Evolutionary conservation across 2,888 invertebrate genomes (phyloP), one percentile per base, ranked within the genome.

Genomic region (Brenthis hecate): DNA sequence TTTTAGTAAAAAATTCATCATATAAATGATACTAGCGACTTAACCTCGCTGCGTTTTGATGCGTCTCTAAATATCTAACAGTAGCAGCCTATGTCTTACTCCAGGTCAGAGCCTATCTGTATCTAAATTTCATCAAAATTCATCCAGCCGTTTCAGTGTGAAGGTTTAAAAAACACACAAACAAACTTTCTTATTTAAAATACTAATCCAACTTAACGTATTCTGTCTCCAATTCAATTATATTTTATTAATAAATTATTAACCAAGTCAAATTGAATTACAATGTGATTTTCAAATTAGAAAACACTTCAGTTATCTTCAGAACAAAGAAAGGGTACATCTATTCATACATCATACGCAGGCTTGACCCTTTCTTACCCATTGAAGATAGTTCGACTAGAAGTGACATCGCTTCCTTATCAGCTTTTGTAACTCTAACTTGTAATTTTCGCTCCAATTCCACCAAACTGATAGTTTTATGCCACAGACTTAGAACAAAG

Each of bases 341-440:
- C 87, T 84, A 88, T 89, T 89, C 90, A 89, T 86, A 88, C 81
- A 86, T 90, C 91, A 89, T 79, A 82, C 80, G 82, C 91, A 91
- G 89, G 81, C 84, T 87, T 90, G 89, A 89, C 89, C 91, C 89
- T 89, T 89, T 81, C 69, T 65, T 60, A 55, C 36, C 61, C 65
- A 62, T 62, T 62, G 61, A 70, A 67, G 60, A 64, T 62, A 71
- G 62, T 71, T 60, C 57, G 56, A 54, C 53, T 54, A 47, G 64
- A 61, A 51, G 56, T 65, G 53, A 62, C 62, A 62, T 53, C 53
- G 11, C 43, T 62, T 43, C 53, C 54, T 62, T 62, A 62, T 62
- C 62, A 62, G 54, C 50, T 62, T 62, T 62, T 53, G 53, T 36
- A 54, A 62, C 53, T 62, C 51, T 60, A 62, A 53, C 14, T 62